Evolutionary conservation across 2,113 vertebrate species (phyloP), one percentile per base, ranked within the genome.

Genomic region (Zingel zingel): DNA sequence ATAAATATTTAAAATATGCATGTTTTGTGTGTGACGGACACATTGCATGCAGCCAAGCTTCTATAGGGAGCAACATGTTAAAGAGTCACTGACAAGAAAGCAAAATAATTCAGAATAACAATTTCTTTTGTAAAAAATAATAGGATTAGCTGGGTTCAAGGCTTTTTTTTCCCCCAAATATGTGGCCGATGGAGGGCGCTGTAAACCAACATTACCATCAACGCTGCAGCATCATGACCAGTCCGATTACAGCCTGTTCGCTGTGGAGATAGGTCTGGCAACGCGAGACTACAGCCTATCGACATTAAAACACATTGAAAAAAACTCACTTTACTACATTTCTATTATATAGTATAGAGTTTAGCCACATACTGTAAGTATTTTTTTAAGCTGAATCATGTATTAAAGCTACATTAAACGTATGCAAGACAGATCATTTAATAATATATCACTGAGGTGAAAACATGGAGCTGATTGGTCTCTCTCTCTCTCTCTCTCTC

Each of bases 1-100:
- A 90, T 90, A 91, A 89, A 92, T 84, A 67, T 90, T 56, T 77
- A 83, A 89, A 78, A 9, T 59, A 23, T 19, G 23, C 48, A 18
- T 64, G 48, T 66, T 72, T 16, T 67, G 19, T 62, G 23, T 68
- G 36, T 74, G 45, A 65, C 21, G 19, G 7, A 21, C 53, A 51
- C 51, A 8, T 36, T 50, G 6, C 6, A 6, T 50, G 6, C 6
- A 6, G 2, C 6, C 2, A 19, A 47, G n/a, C 10, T 45, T 9
- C 68, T 43, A 43, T 43, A 36, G 27, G 30, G 19, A 39, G 23
- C 6, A 39, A 63, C 5, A 18, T 18, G 15, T 50, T 50, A 6
- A 50, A 50, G 48, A 50, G 16, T 2, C 15, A 50, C 48, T 50
- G 48, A 50, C 39, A 43, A 43, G 9, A 43, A 43, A 43, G 10